Evolutionary conservation across 2,888 invertebrate species (phyloP).

Genomic region (Bombylius major): DNA sequence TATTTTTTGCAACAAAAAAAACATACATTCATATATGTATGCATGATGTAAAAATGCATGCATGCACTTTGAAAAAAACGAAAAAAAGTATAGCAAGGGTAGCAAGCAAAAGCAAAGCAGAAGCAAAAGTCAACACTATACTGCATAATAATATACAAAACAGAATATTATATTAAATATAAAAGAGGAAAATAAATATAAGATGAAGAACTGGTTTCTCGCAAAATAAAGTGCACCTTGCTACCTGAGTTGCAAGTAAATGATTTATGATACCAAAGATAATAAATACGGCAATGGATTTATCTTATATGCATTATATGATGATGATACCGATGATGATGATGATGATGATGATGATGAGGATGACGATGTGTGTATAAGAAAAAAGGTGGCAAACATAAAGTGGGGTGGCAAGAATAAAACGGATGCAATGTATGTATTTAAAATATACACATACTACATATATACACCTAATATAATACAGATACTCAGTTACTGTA

Average conservation of each 20-base stretch:
- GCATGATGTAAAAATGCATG: background rate
- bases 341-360: too few relatives aligned
- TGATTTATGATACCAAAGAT: slow-evolving; percentile 23
- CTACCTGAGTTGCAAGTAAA: slow-evolving; percentile 22
- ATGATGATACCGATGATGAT: background rate
- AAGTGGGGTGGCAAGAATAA: background rate
- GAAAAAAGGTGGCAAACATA: background rate
- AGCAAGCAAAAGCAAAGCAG: background rate
- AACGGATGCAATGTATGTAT: too few relatives aligned
- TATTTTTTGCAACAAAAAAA: too few relatives aligned
- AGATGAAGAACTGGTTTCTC: background rate
- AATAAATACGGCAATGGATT: slow-evolving; percentile 21
- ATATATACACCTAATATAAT: too few relatives aligned
- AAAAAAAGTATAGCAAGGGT: background rate
- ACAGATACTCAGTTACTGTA: too few relatives aligned
- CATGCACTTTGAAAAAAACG: too few relatives aligned
- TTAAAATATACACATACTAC: too few relatives aligned
- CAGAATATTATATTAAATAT: too few relatives aligned
- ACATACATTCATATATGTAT: background rate
- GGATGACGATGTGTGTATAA: background rate
- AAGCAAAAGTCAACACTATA: too few relatives aligned
- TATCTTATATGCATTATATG: slow-evolving; percentile 6
- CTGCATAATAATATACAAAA: too few relatives aligned
- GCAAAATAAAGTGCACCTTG: slow-evolving; percentile 22
- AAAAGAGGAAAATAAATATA: too few relatives aligned